A percentile compares a stretch with the other conserved stretches of the same genome.
phyloP scores from a whole-genome alignment of 2,113 vertebrate species.

The Scolopax mira region DNA sequence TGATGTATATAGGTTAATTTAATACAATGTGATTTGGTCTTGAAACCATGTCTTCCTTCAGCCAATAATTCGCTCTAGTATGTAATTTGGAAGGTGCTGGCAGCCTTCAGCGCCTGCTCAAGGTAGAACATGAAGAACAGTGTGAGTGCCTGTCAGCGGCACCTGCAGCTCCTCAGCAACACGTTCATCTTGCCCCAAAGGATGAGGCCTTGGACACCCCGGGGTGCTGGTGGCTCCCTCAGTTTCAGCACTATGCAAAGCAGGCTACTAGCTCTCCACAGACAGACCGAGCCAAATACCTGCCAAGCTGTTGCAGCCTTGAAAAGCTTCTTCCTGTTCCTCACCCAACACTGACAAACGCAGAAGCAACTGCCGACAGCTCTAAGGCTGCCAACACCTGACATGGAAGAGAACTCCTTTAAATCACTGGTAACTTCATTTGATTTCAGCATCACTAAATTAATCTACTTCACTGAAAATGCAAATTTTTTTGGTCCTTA shows the following conservation, averaged over 20 bases:
- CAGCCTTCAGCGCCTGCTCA: not conserved
- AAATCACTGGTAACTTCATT: not conserved
- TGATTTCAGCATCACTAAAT: not conserved
- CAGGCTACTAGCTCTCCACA: rapidly evolving
- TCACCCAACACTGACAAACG: rapidly evolving
- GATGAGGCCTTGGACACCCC: not conserved
- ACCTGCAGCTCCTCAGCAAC: not conserved
- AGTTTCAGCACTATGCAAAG: not conserved
- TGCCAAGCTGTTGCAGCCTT: not conserved
- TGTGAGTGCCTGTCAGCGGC: rapidly evolving
- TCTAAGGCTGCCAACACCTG: not conserved
- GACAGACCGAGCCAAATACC: not conserved
- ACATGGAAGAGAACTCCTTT: not conserved
- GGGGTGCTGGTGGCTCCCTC: not conserved
- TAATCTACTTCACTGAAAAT: not conserved
- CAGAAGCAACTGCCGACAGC: rapidly evolving
- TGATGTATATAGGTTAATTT: not conserved
- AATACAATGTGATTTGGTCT: not conserved
- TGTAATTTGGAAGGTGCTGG: not conserved
- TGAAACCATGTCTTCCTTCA: not conserved
- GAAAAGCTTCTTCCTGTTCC: not conserved
- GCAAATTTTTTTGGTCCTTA: not conserved
- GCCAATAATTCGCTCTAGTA: not conserved
- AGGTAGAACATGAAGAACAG: rapidly evolving
- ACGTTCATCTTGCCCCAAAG: not conserved